A percentile compares a stretch with the other conserved stretches of the same genome.
phyloP scores from a whole-genome alignment of 2,113 vertebrate genomes.

The Gavia stellata region DNA sequence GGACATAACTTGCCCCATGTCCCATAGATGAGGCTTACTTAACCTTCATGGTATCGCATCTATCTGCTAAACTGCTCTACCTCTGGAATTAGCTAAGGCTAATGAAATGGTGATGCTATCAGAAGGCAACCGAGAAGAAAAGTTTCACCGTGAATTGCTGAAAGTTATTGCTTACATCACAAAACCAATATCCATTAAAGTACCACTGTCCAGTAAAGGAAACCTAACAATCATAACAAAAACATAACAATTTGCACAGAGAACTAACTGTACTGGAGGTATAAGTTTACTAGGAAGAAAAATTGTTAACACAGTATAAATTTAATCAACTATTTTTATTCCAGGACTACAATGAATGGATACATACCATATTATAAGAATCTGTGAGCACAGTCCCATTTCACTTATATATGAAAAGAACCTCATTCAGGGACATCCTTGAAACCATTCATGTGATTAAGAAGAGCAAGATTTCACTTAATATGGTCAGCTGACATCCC shows the following conservation, averaged over 20 bases:
- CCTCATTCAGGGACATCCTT: not conserved
- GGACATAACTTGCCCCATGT: not conserved
- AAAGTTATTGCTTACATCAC: not conserved
- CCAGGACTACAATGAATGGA: not conserved
- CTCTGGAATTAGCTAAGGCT: not conserved
- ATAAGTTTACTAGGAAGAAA: not conserved
- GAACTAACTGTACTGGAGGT: not conserved
- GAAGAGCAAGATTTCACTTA: not conserved
- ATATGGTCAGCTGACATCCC: not conserved
- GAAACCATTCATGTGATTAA: not conserved
- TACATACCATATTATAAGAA: not conserved
- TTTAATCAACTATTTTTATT: not conserved
- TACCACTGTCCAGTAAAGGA: not conserved
- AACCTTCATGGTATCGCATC: not conserved
- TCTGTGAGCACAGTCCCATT: not conserved
- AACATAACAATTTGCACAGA: not conserved
- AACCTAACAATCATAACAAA: not conserved
- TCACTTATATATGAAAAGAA: not conserved
- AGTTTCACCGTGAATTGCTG: not conserved
- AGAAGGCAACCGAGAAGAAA: not conserved
- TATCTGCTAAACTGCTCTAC: not conserved
- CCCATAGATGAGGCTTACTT: not conserved
- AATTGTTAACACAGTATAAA: not conserved
- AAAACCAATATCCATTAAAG: not conserved
- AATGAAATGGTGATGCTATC: not conserved